phyloP scores from a whole-genome alignment of 2,113 vertebrate species.

The Morphnarchus princeps region DNA sequence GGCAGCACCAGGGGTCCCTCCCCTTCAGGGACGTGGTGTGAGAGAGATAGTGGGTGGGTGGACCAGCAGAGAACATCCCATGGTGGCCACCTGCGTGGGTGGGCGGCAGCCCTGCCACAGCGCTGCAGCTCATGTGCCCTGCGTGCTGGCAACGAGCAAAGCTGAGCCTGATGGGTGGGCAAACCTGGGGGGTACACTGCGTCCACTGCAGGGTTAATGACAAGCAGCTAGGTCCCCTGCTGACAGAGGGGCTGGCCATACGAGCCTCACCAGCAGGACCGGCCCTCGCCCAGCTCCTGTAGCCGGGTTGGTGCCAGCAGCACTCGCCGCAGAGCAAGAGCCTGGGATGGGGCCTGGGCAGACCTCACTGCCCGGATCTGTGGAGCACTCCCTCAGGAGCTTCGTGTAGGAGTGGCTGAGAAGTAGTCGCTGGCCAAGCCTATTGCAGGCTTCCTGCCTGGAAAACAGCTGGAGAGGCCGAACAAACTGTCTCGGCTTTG shows the following conservation, averaged over 20 bases:
- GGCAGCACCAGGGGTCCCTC: not conserved
- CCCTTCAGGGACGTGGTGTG: accelerated
- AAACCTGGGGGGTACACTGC: too few species aligned
- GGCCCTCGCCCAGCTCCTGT: not conserved
- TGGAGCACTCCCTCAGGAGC: not conserved
- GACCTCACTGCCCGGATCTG: not conserved
- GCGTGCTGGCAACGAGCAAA: not conserved
- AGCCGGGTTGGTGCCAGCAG: not conserved
- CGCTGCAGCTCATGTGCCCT: not conserved
- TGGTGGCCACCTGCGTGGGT: not conserved
- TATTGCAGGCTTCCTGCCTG: not conserved
- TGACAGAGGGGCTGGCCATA: not conserved
- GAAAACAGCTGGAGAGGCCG: not conserved
- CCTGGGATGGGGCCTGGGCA: not conserved
- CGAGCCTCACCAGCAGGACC: not conserved
- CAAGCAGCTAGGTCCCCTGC: not conserved
- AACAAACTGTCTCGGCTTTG: not conserved
- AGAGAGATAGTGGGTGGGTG: not conserved
- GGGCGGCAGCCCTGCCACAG: not conserved
- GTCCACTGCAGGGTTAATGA: accelerated
- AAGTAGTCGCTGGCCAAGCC: not conserved
- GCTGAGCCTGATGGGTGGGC: too few species aligned
- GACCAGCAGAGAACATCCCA: not conserved
- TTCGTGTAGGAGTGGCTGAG: not conserved
- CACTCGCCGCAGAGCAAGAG: too few species aligned